Base-by-base conservation (phyloP, 2,113 vertebrate species). In the Melanocharis versteri region DNA sequence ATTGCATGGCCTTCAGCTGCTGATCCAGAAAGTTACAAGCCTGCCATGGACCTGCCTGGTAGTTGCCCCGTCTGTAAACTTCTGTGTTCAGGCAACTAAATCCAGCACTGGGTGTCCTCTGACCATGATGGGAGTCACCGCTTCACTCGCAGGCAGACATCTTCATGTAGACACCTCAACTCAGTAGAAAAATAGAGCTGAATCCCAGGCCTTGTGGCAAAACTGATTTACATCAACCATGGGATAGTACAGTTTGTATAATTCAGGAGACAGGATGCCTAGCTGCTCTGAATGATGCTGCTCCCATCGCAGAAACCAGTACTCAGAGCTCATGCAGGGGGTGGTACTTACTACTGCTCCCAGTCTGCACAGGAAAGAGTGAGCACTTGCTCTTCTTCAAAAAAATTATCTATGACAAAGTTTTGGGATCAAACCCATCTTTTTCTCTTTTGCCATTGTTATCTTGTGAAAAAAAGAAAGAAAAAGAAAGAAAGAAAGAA, bases 131-230 rank as follows among this genome's bases (percentile, higher is more conserved):
- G 19, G 11, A 47, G 5, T 22, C 58, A 48, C 6, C 13, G 20
- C 40, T 44, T 31, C 40, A 8, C 8, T 62, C 0, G 0, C 28
- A 45, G 33, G 19, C 31, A 17, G 5, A 42, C 9, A 9, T 10
- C 44, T 73, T 82, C 40, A 11, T 9, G 8, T 8, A 51, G 35
- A 11, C 30, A 22, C 17, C 28, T n/a, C 22, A 69, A 44, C 13
- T 60, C n/a, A 33, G 19, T 53, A 31, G 57, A 64, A 54, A 76
- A 37, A 19, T 4, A 50, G 15, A 76, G 15, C 14, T 61, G 51
- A 75, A 37, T 20, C 27, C 10, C 31, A 57, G 40, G 9, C 22
- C 17, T 50, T 5, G 8, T 7, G 3, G 60, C 33, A 94, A 53
- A 24, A 35, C 6, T 61, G 37, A 50, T 80, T 62, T 45, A 6